Conservation (phyloP, 2,113 vertebrate species). For the Pogonocichla stellata region DNA sequence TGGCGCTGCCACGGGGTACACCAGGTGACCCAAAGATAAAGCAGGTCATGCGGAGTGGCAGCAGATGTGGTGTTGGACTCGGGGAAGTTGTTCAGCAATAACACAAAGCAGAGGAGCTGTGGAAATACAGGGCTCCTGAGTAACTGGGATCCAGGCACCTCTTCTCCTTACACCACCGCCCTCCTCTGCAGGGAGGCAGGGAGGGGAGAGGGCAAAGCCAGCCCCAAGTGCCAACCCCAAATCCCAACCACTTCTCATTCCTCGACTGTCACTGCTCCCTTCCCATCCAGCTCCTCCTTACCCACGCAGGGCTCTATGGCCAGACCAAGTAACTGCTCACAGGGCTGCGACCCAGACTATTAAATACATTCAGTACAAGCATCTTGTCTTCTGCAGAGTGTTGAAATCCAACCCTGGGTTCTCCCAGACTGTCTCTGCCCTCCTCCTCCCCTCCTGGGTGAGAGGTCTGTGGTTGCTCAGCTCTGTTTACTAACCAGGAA, state of each 20-base stretch:
- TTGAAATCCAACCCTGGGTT: neutral
- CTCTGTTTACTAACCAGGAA: neutral
- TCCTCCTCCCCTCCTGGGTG: conserved; percentile 35
- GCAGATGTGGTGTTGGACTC: neutral
- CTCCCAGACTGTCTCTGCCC: neutral
- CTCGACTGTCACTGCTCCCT: neutral
- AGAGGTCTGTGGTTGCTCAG: conserved; percentile 5
- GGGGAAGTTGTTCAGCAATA: neutral
- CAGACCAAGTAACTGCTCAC: neutral
- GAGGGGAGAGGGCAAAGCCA: neutral
- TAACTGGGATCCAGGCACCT: neutral
- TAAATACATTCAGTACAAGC: neutral
- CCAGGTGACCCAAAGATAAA: neutral
- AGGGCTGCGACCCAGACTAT: neutral
- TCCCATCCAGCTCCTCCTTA: neutral
- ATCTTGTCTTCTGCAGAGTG: conserved; percentile 6
- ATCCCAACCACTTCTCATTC: neutral
- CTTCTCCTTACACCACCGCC: neutral
- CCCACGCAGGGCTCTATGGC: fast-evolving
- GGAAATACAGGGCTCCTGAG: neutral
- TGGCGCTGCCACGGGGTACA: neutral
- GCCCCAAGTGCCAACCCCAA: neutral
- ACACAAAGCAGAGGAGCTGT: neutral
- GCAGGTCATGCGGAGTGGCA: fast-evolving
- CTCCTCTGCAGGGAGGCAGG: neutral